These are phyloP conservation scores for Thymelicus acteon DNA, from an alignment of 2,888 invertebrate genomes.

Conservation along the genomic window DNA sequence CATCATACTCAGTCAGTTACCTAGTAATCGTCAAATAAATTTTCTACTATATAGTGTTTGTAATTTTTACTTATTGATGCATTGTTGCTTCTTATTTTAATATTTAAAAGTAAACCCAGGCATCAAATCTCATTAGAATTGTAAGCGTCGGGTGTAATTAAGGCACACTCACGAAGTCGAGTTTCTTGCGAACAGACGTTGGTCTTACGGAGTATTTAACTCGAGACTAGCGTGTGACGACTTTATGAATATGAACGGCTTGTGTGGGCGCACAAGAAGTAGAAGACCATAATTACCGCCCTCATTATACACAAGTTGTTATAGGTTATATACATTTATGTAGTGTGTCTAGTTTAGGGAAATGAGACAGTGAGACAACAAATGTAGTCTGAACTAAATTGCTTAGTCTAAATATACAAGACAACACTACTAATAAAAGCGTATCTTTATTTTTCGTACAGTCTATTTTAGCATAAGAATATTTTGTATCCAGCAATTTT, in stretches of 20 bases:
- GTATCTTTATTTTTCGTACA: too few species aligned
- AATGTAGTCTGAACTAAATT: too few species aligned
- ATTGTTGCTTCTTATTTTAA: neutral
- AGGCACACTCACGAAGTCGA: conserved; percentile 1
- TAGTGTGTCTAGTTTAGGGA: too few species aligned
- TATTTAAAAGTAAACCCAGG: neutral
- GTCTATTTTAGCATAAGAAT: too few species aligned
- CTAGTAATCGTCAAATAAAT: too few species aligned
- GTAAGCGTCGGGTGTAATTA: neutral
- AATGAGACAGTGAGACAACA: too few species aligned
- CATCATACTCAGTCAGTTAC: too few species aligned
- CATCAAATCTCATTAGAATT: neutral
- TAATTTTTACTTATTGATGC: too few species aligned
- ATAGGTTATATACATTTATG: neutral
- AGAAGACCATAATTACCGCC: neutral
- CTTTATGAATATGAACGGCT: conserved; percentile 2
- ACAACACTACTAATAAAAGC: too few species aligned
- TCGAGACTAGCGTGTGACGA: conserved; percentile 15
- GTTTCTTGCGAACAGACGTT: neutral
- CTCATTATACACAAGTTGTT: neutral
- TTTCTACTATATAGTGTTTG: too few species aligned
- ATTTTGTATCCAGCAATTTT: too few species aligned
- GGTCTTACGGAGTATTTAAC: conserved; percentile 7
- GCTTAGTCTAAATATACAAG: too few species aligned
- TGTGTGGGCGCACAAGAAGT: neutral